phyloP scores from a whole-genome alignment of 2,888 invertebrate genomes.

The Adineta ricciae region DNA sequence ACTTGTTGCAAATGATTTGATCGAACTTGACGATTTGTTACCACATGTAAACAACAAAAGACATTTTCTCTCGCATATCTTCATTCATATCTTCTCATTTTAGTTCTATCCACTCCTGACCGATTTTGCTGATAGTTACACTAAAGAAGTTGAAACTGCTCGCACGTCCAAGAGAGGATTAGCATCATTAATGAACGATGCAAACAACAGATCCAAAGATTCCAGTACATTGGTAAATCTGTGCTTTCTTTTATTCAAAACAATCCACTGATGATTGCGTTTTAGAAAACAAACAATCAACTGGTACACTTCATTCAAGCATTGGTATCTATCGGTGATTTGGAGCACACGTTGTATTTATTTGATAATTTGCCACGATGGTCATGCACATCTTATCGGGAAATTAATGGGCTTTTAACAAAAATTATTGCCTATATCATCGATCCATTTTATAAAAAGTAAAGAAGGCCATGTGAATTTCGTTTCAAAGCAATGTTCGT shows the following conservation, averaged over 20 bases:
- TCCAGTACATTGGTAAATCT: not conserved
- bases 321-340: slow-evolving; percentile 73
- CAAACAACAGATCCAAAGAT: not conserved
- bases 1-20: slow-evolving; percentile 73
- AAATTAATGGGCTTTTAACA: not conserved
- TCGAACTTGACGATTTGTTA: slow-evolving; percentile 75
- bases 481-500: not conserved
- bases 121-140: slow-evolving; percentile 67
- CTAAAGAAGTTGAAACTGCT: slow-evolving; percentile 59
- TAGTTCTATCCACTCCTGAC: slow-evolving; percentile 75
- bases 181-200: slow-evolving; percentile 36
- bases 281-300: slow-evolving; percentile 60
- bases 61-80: not conserved
- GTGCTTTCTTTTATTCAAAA: too few species aligned
- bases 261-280: too few species aligned
- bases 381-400: slow-evolving; percentile 49
- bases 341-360: slow-evolving; percentile 71
- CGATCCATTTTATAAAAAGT: slow-evolving; percentile 20
- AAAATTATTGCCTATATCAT: not conserved
- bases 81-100: slow-evolving; percentile 36
- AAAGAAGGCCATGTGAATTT: not conserved
- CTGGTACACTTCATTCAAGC: slow-evolving; percentile 85
- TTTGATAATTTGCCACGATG: slow-evolving; percentile 66
- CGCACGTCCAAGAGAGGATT: slow-evolving; percentile 41
- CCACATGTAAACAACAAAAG: slow-evolving; percentile 64